phyloP scores from a whole-genome alignment of 1,140 invertebrate species.

The Cylas formicarius region DNA sequence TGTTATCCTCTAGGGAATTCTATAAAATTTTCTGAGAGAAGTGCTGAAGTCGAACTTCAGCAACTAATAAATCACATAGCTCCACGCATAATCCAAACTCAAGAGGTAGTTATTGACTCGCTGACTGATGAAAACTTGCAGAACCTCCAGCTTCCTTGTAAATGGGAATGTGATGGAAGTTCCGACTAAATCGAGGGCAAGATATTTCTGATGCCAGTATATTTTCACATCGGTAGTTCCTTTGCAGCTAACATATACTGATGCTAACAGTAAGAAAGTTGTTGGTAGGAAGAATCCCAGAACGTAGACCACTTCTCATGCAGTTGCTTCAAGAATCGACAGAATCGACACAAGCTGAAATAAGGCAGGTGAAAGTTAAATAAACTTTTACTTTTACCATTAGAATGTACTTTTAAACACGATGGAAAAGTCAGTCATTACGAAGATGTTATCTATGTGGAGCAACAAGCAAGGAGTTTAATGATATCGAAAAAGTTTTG shows the following conservation, averaged over 20 bases:
- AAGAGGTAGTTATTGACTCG: no score
- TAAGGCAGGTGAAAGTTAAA: constrained; percentile 10
- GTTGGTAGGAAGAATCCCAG: constrained; percentile 26
- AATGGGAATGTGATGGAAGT: no score
- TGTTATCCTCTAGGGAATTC: not conserved
- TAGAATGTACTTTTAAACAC: constrained; percentile 36
- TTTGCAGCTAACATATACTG: constrained; percentile 10
- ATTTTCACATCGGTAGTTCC: constrained; percentile 22
- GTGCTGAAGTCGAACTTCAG: not conserved
- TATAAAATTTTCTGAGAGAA: not conserved
- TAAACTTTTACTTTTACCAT: constrained; percentile 23
- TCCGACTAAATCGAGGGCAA: constrained; percentile 17
- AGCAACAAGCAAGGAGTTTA: constrained; percentile 26
- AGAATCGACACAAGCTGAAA: constrained; percentile 16
- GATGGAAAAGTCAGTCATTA: constrained; percentile 35
- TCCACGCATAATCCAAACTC: no score
- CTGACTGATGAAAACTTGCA: no score
- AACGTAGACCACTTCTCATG: constrained; percentile 20
- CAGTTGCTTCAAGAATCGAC: constrained; percentile 26
- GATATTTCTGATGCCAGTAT: constrained; percentile 14
- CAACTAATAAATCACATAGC: not conserved
- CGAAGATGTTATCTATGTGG: constrained; percentile 28
- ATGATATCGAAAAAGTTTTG: constrained; percentile 13
- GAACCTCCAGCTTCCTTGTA: no score
- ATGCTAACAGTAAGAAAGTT: constrained; percentile 2